Percentiles rank a stretch among this genome's conserved stretches.
These are phyloP conservation scores for Donacobius atricapilla DNA, from an alignment of 2,113 vertebrate species.

Conservation along the genomic window DNA sequence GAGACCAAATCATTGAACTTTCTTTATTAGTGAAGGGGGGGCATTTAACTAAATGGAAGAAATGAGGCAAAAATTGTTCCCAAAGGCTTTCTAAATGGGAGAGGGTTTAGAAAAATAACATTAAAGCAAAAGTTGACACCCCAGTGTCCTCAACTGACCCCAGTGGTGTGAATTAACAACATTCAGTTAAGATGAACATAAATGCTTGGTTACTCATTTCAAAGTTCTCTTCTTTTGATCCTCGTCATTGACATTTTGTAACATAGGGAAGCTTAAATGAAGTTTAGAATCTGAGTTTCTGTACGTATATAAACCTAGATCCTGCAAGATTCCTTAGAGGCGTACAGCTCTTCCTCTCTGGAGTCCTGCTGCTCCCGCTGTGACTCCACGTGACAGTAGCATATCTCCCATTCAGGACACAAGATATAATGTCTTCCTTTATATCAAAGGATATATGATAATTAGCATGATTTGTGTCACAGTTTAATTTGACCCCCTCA, in stretches of 20 bases:
- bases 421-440: background rate
- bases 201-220: background rate
- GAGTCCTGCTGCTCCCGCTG: background rate
- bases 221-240: background rate
- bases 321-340: background rate
- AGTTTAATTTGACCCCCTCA: background rate
- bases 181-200: background rate
- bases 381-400: background rate
- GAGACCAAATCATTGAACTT: background rate
- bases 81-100: background rate
- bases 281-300: background rate
- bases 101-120: background rate
- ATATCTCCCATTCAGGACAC: background rate
- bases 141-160: background rate
- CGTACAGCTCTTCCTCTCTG: rapidly evolving
- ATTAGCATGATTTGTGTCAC: background rate
- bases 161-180: background rate
- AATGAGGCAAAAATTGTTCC: background rate
- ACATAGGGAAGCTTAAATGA: background rate
- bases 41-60: background rate
- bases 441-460: background rate
- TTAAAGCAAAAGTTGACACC: background rate
- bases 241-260: background rate
- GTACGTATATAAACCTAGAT: background rate
- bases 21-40: background rate